A percentile compares a stretch with the other conserved stretches of the same genome.
These are phyloP conservation scores for Mus musculus DNA, from an alignment of 2,113 vertebrate genomes.

Conservation along the genomic window GRCm39 chrX:149696501-149697000, in stretches of 20 bases:
- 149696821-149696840: neutral
- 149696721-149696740: neutral
- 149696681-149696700: neutral
- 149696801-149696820: neutral
- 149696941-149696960: neutral
- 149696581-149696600: neutral
- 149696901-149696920: neutral
- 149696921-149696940: neutral
- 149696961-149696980: neutral
- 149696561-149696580: neutral
- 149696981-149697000: neutral
- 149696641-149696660: neutral
- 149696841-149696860: neutral
- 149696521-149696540: neutral
- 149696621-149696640: neutral
- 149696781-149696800: neutral
- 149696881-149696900: neutral
- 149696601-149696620: neutral
- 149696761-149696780: neutral
- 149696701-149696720: neutral
- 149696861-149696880: neutral
- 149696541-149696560: neutral
- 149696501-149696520: neutral
- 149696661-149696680: neutral
- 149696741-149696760: neutral